Base-by-base conservation (phyloP, 1,140 invertebrate genomes). In the Stratiolaelaps scimitus region DNA sequence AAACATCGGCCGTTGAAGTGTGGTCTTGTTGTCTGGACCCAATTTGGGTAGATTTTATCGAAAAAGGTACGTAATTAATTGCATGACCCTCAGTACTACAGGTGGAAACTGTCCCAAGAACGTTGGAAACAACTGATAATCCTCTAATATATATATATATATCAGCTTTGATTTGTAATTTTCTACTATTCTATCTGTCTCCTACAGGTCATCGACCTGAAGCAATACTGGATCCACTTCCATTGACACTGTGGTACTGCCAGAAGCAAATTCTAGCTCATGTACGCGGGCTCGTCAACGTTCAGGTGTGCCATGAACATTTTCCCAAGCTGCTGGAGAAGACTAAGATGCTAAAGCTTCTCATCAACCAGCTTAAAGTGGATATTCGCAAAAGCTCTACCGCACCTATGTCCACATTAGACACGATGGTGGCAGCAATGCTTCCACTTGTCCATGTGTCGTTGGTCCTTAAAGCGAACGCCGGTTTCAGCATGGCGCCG, bases 191-290 rank as follows among this genome's bases (percentile, higher is more conserved):
- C 23, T n/a, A n/a, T 26, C 34, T 60, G 15, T 26, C 23, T 15
- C 26, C 10, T 2, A 10, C 23, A 60, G 53, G 53, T 1, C 53
- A 26, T 10, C 26, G 53, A 60, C 53, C 53, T 15, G 53, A 60
- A 26, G 34, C 53, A 17, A 60, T 60, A 17, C 34, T 60, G 53
- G 53, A 60, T 60, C 53, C 53, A 15, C 20, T 60, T 15, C 53
- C 53, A 15, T 26, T 60, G 23, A 60, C 53, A 23, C 26, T 60
- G 53, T 60, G 53, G 53, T 60, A 60, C 10, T 60, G 53, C 34
- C 53, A 60, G 53, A 60, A 60, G 53, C 53, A 60, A 10, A 60
- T 60, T 19, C 53, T 60, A 2, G 53, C 53, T 34, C 53, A 60
- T 34, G 53, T 60, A 17, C 53, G 53, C 53, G 53, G 53, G 15